These are phyloP conservation scores for Cynopterus brachyotis DNA, from an alignment of 2,113 vertebrate genomes.

Conservation along the genomic window DNA sequence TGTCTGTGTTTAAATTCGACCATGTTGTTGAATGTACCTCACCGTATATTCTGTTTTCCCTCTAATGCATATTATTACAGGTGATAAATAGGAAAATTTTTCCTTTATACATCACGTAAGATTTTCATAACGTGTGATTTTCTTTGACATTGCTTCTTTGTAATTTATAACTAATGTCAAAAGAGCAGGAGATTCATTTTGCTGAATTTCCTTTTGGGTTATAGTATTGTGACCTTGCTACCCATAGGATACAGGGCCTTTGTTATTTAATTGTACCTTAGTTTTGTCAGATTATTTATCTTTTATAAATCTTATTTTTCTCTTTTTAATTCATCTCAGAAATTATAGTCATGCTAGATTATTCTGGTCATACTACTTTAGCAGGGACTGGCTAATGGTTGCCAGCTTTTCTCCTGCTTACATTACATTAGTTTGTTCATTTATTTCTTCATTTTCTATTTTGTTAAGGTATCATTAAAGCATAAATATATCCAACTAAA, in stretches of 20 bases:
- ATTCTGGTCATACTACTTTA: not conserved
- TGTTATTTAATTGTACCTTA: not conserved
- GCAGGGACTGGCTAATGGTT: not conserved
- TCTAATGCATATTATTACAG: conserved; percentile 20
- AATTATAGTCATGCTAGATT: not conserved
- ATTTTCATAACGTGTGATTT: conserved; percentile 32
- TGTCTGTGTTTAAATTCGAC: not conserved
- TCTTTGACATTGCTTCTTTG: conserved; percentile 9
- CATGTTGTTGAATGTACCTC: not conserved
- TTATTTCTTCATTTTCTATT: conserved; percentile 9
- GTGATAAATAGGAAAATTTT: not conserved
- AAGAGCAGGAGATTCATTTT: not conserved
- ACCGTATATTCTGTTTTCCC: not conserved
- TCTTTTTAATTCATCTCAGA: not conserved
- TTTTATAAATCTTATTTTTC: not conserved
- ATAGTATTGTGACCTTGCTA: not conserved
- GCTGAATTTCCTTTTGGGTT: conserved; percentile 1
- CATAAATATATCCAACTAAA: not conserved
- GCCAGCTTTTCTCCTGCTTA: not conserved
- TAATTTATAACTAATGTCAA: conserved; percentile 12
- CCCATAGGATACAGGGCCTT: not conserved
- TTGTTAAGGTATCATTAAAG: not conserved
- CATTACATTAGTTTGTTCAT: conserved; percentile 2
- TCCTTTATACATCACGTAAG: not conserved
- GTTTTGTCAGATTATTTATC: conserved; percentile 31